phyloP scores from a whole-genome alignment of 2,113 vertebrate genomes.

The Patagioenas fasciata region DNA sequence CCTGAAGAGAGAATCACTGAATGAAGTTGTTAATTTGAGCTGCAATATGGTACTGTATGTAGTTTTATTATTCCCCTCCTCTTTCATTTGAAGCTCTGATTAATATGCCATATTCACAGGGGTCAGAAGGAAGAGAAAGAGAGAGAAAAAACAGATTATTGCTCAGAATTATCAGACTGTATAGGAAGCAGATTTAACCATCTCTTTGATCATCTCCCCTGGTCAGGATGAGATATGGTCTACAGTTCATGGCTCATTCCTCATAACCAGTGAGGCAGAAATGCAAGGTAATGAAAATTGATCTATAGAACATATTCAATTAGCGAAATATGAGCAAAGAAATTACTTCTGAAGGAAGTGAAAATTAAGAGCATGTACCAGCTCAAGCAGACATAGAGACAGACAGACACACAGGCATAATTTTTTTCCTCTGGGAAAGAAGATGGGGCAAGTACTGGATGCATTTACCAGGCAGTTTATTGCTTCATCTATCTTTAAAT shows the following conservation, averaged over 20 bases:
- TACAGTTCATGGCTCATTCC: neutral
- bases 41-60: neutral
- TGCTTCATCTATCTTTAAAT: neutral
- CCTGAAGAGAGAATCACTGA: neutral
- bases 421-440: neutral
- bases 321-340: neutral
- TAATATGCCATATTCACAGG: neutral
- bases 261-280: constrained; percentile 52
- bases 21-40: neutral
- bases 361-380: neutral
- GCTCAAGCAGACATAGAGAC: neutral
- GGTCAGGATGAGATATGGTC: constrained; percentile 22
- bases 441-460: neutral
- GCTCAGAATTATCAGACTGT: neutral
- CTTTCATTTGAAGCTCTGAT: neutral
- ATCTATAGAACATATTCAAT: neutral
- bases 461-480: neutral
- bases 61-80: neutral
- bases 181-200: constrained; percentile 8
- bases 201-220: constrained; percentile 39
- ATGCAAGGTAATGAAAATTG: constrained; percentile 48
- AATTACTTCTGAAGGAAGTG: constrained; percentile 20
- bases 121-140: neutral
- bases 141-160: neutral
- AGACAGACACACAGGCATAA: neutral